Evolutionary conservation across 2,113 vertebrate genomes (phyloP), one percentile per base, ranked within the genome.

Genomic region (Hoplias malabaricus): DNA sequence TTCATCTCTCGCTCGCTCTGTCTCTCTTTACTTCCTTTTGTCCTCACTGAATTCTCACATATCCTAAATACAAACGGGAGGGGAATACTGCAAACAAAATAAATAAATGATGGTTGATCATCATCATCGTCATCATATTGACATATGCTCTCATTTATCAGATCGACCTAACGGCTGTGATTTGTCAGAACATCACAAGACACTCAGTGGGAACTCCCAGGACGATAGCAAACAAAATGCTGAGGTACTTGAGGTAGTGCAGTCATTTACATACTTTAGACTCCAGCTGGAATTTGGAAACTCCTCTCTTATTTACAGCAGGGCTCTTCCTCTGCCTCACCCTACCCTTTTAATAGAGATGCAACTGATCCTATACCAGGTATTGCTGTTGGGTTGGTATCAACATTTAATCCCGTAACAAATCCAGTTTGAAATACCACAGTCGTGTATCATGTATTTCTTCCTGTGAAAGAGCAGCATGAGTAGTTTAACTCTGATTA

Each of bases 1-100:
- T 43, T 40, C 79, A 69, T 54, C 42, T 66, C 69, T 29, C 75
- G 2, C 74, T 66, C 38, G 14, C 27, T 16, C 61, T 59, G 61
- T 42, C 66, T 50, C 38, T 4, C 13, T 34, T 69, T 46, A 33
- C 48, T 36, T 34, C 46, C 65, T 23, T 27, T 40, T 48, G 11
- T 72, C 56, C 61, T 23, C 33, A 25, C 82, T 61, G 81, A 85
- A 80, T 23, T 3, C 13, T n/a, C 0, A 1, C 1, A 4, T 21
- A 7, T 21, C 48, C 48, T 21, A 7, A 16, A 16, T 1, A 16
- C 8, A 3, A 3, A 16, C 4, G 40, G 40, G 5, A 16, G 4
- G 1, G 79, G n/a, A 16, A 31, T 33, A 56, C 6, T 27, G 23
- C 4, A 14, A 36, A 1, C 48, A 13, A 57, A 31, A 43, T 23